Evolutionary conservation across 2,797 vertebrate species (phyloP).

Genomic region (Eremophila alpestris): DNA sequence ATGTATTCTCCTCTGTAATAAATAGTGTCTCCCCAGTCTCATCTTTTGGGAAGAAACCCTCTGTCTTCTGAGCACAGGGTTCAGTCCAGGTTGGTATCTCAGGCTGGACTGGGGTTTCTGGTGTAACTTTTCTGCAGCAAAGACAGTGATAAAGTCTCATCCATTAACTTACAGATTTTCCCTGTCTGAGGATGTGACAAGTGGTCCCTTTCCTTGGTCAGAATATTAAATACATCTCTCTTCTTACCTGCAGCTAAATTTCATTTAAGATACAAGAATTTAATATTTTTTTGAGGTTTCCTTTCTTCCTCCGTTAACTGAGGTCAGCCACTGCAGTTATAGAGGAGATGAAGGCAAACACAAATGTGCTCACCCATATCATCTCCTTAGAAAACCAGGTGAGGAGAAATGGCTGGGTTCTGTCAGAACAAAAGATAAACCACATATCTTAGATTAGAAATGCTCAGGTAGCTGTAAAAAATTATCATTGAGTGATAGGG

Average conservation of each 20-base stretch:
- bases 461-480: neutral
- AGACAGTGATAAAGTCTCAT: neutral
- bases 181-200: neutral
- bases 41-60: neutral
- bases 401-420: neutral
- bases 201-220: neutral
- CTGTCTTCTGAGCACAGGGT: neutral
- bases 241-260: neutral
- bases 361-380: neutral
- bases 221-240: neutral
- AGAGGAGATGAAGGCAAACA: neutral
- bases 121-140: neutral
- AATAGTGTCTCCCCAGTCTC: neutral
- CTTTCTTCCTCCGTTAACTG: neutral
- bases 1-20: neutral
- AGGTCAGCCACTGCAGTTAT: neutral
- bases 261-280: neutral
- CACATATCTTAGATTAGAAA: neutral
- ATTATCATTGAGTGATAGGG: neutral
- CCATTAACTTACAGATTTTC: neutral
- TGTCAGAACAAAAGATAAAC: neutral
- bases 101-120: neutral
- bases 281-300: neutral
- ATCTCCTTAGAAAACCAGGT: neutral
- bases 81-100: neutral